Base-by-base conservation (phyloP, 2,888 invertebrate species). In the Nomada flava region DNA sequence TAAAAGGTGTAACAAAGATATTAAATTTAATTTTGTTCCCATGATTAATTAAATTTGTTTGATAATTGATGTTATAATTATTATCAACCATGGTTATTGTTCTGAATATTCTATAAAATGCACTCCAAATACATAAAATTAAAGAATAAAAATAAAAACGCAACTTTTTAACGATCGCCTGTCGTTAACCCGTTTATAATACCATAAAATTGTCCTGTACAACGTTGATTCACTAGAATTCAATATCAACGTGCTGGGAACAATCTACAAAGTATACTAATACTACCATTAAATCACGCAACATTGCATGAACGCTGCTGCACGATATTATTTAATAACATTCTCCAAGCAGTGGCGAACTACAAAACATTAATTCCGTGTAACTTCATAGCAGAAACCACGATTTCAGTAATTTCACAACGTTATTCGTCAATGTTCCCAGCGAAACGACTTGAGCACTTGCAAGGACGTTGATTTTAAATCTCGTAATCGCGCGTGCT, bases 201-300 rank as follows among this genome's bases (percentile, higher is more conserved):
- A 36, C 2, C n/a, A 42, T 29, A 36, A 63, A 10, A 42, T 0
- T n/a, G n/a, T 47, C 1, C 44, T 2, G n/a, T 10, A 26, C 5
- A 23, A 53, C 26, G 36, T 62, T 55, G 26, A 53, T 65, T 65
- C 4, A 29, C 9, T 3, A 47, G 44, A 55, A 65, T 73, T 73
- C 47, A 73, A 65, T 73, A 73, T 13, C 15, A 65, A 26, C 20
- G 20, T 29, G 20, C 18, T 23, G 4, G 26, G 29, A 75, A 26
- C 50, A 75, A 29, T 44, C 42, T 36, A 15, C 26, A 26, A 75
- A 69, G n/a, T 69, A 53, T 53, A 52, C 29, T 26, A 62, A 60
- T 20, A 57, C 23, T 64, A 65, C 47, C 73, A 65, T 73, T 73
- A 65, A 73, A 73, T 73, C 65, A 65, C 73, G 57, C 44, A 73